Conservation (phyloP, 2,888 invertebrate genomes). For the Platypus cylindrus region DNA sequence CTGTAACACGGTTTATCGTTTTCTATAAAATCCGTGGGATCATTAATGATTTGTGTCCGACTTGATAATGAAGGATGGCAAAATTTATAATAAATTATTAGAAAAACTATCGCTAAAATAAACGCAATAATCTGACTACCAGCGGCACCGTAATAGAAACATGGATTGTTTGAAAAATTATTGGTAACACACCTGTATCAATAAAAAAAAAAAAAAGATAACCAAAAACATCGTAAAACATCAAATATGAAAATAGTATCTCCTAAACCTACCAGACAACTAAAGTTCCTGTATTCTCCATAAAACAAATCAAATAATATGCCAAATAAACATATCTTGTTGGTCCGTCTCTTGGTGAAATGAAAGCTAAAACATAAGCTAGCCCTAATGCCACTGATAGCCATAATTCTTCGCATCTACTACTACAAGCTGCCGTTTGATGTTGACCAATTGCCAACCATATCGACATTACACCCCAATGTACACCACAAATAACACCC, state of each 20-base stretch:
- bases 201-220: background rate
- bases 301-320: conserved; percentile 37
- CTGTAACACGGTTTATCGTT: conserved; percentile 32
- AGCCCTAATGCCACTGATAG: conserved; percentile 43
- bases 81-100: conserved; percentile 35
- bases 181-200: conserved; percentile 34
- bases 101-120: conserved; percentile 31
- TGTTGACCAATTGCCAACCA: conserved; percentile 41
- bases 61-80: conserved; percentile 34
- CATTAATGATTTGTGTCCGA: conserved; percentile 25
- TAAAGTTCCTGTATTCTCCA: conserved; percentile 38
- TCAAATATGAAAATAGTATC: background rate
- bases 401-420: conserved; percentile 34
- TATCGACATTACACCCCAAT: conserved; percentile 43
- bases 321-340: conserved; percentile 40
- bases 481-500: conserved; percentile 37
- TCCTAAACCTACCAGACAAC: conserved; percentile 33
- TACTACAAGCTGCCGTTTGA: conserved; percentile 35
- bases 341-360: conserved; percentile 46
- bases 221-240: background rate
- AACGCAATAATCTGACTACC: conserved; percentile 33
- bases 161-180: conserved; percentile 31
- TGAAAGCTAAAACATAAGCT: conserved; percentile 46
- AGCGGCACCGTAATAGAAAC: conserved; percentile 35
- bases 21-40: conserved; percentile 25